Conservation (phyloP, 2,113 vertebrate species). For the Delphinus delphis region DNA sequence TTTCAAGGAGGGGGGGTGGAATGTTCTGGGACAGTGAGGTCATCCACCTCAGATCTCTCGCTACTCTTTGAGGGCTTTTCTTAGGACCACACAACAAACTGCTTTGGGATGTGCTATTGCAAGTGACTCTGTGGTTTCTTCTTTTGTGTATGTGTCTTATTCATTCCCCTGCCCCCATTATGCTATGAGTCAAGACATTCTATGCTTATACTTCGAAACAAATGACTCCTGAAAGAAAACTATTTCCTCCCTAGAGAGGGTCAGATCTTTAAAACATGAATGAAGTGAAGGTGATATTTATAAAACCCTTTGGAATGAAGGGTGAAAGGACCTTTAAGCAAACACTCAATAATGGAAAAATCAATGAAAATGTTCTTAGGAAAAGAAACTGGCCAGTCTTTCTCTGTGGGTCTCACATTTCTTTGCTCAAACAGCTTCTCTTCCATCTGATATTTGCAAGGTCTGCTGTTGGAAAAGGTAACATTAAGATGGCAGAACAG, state of each 20-base stretch:
- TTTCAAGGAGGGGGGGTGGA: background rate
- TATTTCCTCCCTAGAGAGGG: slow-evolving; percentile 17
- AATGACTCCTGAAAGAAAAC: slow-evolving; percentile 28
- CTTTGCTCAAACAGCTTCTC: slow-evolving; percentile 22
- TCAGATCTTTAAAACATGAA: slow-evolving; percentile 39
- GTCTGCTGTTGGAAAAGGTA: background rate
- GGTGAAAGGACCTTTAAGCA: slow-evolving; percentile 41
- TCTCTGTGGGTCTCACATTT: slow-evolving; percentile 43
- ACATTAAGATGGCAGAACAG: background rate
- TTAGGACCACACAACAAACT: background rate
- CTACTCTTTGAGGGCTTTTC: background rate
- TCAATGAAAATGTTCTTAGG: slow-evolving; percentile 59
- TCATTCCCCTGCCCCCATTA: background rate
- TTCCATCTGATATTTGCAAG: background rate
- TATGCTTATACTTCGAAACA: slow-evolving; percentile 23
- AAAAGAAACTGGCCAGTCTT: slow-evolving; percentile 12
- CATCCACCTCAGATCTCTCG: background rate
- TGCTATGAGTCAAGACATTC: background rate
- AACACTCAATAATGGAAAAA: slow-evolving; percentile 57
- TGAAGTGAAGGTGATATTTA: slow-evolving; percentile 48
- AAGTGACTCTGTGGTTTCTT: background rate
- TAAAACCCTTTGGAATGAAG: slow-evolving; percentile 52
- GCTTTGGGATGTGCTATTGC: background rate
- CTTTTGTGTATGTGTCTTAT: background rate
- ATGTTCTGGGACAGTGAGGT: background rate